Evolutionary conservation across 2,113 vertebrate species (phyloP).

Genomic region (Cyanoderma ruficeps): DNA sequence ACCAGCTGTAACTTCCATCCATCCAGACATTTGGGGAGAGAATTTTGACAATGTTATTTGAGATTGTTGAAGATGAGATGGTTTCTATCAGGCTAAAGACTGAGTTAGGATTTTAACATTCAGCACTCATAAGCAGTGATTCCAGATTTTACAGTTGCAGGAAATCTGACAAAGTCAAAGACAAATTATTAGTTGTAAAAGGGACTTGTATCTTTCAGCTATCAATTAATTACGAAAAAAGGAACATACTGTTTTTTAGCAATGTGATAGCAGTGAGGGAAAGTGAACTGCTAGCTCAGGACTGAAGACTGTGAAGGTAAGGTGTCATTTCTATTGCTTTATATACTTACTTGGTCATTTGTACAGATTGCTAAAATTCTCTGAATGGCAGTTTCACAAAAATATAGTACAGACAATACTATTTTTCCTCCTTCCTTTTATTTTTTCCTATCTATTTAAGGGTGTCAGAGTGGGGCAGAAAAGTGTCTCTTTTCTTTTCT

Average conservation of each 20-base stretch:
- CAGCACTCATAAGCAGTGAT: not conserved
- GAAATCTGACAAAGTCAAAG: not conserved
- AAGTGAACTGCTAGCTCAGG: not conserved
- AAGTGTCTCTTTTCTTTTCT: not conserved
- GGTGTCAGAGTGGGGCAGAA: not conserved
- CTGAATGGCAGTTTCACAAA: not conserved
- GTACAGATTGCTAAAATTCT: not conserved
- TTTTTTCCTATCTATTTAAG: not conserved
- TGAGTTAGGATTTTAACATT: not conserved
- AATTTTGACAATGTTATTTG: not conserved
- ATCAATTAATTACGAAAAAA: not conserved
- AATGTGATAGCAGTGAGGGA: not conserved
- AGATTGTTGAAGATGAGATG: not conserved
- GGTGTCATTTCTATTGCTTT: not conserved
- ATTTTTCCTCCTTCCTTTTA: not conserved
- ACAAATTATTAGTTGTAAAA: not conserved
- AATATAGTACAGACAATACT: not conserved
- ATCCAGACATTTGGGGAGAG: not conserved
- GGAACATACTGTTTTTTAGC: not conserved
- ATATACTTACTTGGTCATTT: not conserved
- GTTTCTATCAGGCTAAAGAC: not conserved
- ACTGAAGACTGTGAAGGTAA: not conserved
- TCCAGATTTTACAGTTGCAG: not conserved
- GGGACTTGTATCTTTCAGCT: not conserved
- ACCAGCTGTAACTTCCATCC: not conserved